Percentiles rank a stretch among this genome's conserved stretches.
Conservation (phyloP, 2,888 invertebrate species). For the Cartodere bifasciata region DNA sequence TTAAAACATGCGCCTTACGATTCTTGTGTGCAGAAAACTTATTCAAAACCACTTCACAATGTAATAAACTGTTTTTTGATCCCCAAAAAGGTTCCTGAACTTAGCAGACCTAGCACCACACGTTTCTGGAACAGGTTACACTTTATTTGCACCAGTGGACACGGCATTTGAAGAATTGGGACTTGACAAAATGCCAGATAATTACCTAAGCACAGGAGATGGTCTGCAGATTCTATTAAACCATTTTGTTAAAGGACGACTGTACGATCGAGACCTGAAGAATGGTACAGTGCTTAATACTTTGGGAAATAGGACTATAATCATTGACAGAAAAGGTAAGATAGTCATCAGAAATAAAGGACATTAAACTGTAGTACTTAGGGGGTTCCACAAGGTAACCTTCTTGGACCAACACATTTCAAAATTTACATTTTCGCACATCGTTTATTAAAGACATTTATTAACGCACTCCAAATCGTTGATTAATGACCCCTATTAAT, state of each 20-base stretch:
- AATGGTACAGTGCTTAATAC: constrained; percentile 41
- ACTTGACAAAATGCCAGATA: constrained; percentile 43
- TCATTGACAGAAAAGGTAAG: constrained; percentile 36
- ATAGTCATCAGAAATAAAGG: too few species aligned
- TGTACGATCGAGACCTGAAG: constrained; percentile 45
- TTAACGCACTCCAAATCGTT: too few species aligned
- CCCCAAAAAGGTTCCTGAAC: constrained; percentile 50
- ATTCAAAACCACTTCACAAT: too few species aligned
- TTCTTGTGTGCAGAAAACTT: too few species aligned
- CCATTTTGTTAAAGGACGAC: constrained; percentile 48
- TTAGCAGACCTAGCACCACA: constrained; percentile 48
- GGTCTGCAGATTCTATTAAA: constrained; percentile 46
- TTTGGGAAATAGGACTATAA: constrained; percentile 43
- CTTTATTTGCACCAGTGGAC: constrained; percentile 58
- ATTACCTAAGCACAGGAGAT: constrained; percentile 41
- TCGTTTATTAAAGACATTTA: too few species aligned
- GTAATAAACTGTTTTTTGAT: too few species aligned
- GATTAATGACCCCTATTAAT: too few species aligned
- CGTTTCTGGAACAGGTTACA: constrained; percentile 51
- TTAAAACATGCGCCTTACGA: too few species aligned
- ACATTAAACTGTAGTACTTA: too few species aligned
- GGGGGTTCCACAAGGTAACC: too few species aligned
- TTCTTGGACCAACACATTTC: too few species aligned
- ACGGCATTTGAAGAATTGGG: constrained; percentile 50
- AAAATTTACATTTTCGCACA: too few species aligned